Evolutionary conservation across 2,797 vertebrate genomes (phyloP).

Genomic region (Anabas testudineus): DNA sequence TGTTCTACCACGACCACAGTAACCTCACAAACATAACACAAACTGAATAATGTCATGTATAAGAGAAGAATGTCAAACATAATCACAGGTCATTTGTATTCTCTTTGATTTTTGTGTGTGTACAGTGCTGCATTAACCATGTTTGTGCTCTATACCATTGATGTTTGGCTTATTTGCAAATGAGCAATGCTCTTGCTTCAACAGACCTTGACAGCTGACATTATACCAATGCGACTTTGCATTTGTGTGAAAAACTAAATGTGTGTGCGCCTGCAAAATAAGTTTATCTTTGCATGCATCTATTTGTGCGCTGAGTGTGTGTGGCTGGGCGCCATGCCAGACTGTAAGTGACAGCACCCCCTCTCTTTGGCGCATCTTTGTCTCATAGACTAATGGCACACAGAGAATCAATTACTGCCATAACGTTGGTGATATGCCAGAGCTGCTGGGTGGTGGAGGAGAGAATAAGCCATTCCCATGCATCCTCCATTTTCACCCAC

Average conservation of each 20-base stretch:
- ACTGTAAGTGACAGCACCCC: constrained; percentile 83
- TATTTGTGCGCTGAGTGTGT: constrained; percentile 64
- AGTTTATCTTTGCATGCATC: constrained; percentile 58
- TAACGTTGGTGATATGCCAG: constrained; percentile 80
- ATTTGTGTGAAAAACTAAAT: constrained; percentile 48
- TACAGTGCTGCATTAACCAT: constrained; percentile 31
- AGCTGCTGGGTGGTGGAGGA: constrained; percentile 57
- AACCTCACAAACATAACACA: constrained; percentile 61
- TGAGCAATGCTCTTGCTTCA: constrained; percentile 54
- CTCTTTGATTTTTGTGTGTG: constrained; percentile 53
- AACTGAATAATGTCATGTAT: constrained; percentile 44
- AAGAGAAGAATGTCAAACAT: constrained; percentile 55
- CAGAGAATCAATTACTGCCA: constrained; percentile 85
- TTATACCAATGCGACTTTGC: constrained; percentile 51
- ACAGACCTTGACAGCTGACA: constrained; percentile 72
- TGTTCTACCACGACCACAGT: constrained; percentile 36
- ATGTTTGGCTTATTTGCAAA: constrained; percentile 67
- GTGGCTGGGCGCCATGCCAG: constrained; percentile 75
- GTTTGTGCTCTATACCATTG: constrained; percentile 34
- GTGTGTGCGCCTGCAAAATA: constrained; percentile 31
- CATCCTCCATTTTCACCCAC: constrained; percentile 42
- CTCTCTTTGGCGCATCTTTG: constrained; percentile 82
- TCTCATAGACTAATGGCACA: constrained; percentile 85
- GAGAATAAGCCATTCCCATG: constrained; percentile 66
- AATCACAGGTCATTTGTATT: constrained; percentile 67